Conservation (phyloP, 2,797 vertebrate species). For the Aphelocoma californica region DNA sequence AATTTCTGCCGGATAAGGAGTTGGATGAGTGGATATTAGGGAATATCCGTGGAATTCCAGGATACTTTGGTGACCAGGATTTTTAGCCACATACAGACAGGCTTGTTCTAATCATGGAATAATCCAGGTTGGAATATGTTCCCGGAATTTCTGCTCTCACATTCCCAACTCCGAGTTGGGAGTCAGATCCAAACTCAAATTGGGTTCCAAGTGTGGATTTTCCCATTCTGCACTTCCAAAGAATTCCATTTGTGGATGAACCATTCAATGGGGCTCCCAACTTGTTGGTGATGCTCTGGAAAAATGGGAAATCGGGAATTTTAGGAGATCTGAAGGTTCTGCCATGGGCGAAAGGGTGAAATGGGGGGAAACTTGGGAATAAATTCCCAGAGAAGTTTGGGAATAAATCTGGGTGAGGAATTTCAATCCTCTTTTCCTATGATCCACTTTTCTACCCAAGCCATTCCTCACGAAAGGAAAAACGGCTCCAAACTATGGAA, state of each 20-base stretch:
- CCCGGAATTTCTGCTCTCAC: neutral
- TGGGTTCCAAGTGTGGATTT: neutral
- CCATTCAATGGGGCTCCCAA: accelerated
- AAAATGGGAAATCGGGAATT: neutral
- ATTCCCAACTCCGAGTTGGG: neutral
- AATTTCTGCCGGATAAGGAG: neutral
- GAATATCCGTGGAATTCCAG: neutral
- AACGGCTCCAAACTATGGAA: neutral
- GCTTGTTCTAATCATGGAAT: accelerated
- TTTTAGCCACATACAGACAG: neutral
- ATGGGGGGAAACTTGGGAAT: neutral
- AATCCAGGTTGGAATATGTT: neutral
- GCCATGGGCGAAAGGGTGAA: neutral
- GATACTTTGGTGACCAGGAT: neutral
- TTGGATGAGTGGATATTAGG: neutral
- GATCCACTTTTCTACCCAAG: neutral
- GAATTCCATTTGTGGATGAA: neutral
- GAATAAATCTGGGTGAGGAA: neutral
- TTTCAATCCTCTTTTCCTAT: neutral
- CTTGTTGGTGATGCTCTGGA: accelerated
- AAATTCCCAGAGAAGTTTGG: neutral
- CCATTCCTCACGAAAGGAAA: neutral
- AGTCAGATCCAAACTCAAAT: neutral
- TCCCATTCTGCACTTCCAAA: neutral
- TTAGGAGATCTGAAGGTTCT: neutral